Conservation (phyloP, 2,888 invertebrate species). For the Hydrotaea diabolus region DNA sequence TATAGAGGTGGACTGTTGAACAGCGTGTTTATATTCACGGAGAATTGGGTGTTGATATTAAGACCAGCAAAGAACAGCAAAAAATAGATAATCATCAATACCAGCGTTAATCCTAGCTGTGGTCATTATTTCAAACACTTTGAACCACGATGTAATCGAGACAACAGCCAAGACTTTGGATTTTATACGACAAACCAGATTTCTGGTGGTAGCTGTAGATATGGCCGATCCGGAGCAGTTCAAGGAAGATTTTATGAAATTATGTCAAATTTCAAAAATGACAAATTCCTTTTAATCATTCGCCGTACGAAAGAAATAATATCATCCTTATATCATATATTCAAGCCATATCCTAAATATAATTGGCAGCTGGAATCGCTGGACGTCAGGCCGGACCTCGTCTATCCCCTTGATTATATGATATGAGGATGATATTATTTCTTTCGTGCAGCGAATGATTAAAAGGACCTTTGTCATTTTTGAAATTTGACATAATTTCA, state of each 20-base stretch:
- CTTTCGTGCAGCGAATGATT: neutral
- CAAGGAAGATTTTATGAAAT: neutral
- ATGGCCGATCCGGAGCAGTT: neutral
- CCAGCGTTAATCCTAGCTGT: neutral
- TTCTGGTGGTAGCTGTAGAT: conserved; percentile 36
- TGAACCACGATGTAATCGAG: neutral
- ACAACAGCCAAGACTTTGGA: neutral
- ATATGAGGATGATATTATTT: neutral
- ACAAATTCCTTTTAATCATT: conserved; percentile 34
- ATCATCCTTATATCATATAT: neutral
- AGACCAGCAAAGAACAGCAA: conserved; percentile 42
- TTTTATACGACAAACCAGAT: conserved; percentile 43
- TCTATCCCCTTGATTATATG: neutral
- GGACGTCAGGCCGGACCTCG: too few relatives aligned
- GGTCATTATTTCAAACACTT: conserved; percentile 31
- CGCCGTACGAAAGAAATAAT: neutral
- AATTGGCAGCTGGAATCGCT: too few relatives aligned
- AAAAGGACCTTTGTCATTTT: conserved; percentile 37
- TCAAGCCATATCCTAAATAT: too few relatives aligned
- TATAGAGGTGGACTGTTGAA: conserved; percentile 41
- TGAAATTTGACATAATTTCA: conserved; percentile 3
- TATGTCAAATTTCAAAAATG: conserved; percentile 29
- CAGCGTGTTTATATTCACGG: conserved; percentile 37
- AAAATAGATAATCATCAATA: conserved; percentile 1
- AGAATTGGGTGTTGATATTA: conserved; percentile 27